phyloP scores from a whole-genome alignment of 2,113 vertebrate genomes.

The Lagopus muta region DNA sequence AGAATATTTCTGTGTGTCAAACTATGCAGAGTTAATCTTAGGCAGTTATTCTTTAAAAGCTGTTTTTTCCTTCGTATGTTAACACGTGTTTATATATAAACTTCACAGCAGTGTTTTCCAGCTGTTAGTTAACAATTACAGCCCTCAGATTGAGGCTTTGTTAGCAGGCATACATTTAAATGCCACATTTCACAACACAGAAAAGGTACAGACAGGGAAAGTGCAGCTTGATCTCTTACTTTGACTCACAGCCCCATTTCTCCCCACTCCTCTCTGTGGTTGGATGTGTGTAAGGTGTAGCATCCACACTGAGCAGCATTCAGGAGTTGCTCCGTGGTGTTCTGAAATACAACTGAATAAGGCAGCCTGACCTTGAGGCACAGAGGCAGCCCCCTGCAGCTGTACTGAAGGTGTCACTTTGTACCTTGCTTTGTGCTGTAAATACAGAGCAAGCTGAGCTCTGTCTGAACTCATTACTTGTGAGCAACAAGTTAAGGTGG shows the following conservation, averaged over 20 bases:
- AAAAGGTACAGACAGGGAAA: not conserved
- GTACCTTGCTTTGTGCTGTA: not conserved
- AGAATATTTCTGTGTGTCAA: not conserved
- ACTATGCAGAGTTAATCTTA: not conserved
- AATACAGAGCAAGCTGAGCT: not conserved
- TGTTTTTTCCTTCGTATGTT: not conserved
- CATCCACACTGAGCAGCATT: not conserved
- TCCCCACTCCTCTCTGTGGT: not conserved
- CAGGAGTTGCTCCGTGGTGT: not conserved
- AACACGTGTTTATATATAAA: not conserved
- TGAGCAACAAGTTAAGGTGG: not conserved
- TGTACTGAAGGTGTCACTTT: not conserved
- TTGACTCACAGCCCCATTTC: not conserved
- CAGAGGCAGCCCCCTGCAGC: not conserved
- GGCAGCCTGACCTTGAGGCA: not conserved
- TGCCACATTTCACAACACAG: not conserved
- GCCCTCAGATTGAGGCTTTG: not conserved
- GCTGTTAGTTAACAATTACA: not conserved
- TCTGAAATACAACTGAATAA: not conserved
- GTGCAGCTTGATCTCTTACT: not conserved
- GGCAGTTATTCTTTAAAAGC: not conserved
- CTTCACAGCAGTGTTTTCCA: not conserved
- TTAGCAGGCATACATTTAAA: not conserved
- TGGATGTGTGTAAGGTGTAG: not conserved
- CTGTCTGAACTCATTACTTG: rapidly evolving